phyloP scores from a whole-genome alignment of 2,888 invertebrate species.

The Gymnoscelis rufifasciata region DNA sequence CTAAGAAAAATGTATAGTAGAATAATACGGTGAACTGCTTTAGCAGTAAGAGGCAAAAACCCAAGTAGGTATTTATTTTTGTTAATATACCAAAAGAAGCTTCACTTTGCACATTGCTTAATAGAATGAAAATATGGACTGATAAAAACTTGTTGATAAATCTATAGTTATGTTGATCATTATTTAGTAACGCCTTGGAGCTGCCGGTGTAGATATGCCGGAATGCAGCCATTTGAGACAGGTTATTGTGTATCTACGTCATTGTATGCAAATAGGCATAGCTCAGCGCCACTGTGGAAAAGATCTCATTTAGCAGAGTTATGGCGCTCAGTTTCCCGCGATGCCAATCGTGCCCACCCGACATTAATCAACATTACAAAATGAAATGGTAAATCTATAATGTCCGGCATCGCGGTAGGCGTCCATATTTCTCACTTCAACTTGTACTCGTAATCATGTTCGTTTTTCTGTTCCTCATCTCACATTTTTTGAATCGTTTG shows the following conservation, averaged over 20 bases:
- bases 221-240: conserved; percentile 47
- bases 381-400: conserved; percentile 50
- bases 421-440: conserved; percentile 71
- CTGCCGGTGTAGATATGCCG: conserved; percentile 20
- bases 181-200: neutral
- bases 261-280: conserved; percentile 68
- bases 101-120: no score
- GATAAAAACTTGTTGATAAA: conserved; percentile 1
- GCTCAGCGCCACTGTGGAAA: conserved; percentile 46
- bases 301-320: conserved; percentile 63
- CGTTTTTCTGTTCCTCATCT: conserved; percentile 64
- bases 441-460: conserved; percentile 63
- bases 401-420: conserved; percentile 57
- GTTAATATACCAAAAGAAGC: no score
- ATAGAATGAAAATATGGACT: neutral
- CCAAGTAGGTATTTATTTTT: no score
- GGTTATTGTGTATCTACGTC: conserved; percentile 33
- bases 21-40: no score
- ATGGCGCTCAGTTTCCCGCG: conserved; percentile 45
- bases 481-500: conserved; percentile 66
- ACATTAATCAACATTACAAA: conserved; percentile 58
- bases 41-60: no score
- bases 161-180: conserved; percentile 1
- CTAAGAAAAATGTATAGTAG: no score
- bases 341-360: conserved; percentile 52